These are phyloP conservation scores for Gandaritis pyraliata DNA, from an alignment of 2,888 invertebrate genomes.

Conservation along the genomic window DNA sequence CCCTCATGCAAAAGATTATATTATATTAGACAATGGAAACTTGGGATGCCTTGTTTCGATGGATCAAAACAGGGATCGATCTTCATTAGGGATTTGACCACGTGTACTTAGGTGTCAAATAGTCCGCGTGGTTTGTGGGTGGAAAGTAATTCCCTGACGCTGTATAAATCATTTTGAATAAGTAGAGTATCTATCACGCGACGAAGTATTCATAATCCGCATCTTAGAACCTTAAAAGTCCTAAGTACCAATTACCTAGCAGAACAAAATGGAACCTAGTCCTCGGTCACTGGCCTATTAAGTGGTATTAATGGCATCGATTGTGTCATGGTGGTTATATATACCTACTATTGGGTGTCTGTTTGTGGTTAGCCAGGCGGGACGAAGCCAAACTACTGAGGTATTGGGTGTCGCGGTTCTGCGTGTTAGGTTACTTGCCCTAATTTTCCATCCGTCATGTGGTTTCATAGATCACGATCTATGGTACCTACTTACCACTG, in stretches of 20 bases:
- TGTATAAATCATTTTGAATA: too few species aligned
- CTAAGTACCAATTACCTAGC: background rate
- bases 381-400: slow-evolving; percentile 66
- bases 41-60: too few species aligned
- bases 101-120: too few species aligned
- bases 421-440: slow-evolving; percentile 47
- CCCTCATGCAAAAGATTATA: too few species aligned
- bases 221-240: background rate
- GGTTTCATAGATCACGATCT: slow-evolving; percentile 26
- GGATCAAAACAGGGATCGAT: too few species aligned
- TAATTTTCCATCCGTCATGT: slow-evolving; percentile 25
- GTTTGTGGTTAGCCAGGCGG: slow-evolving; percentile 48
- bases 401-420: slow-evolving; percentile 63
- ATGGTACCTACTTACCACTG: background rate
- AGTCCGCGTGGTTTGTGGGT: too few species aligned
- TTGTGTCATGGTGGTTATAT: slow-evolving; percentile 17
- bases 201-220: background rate
- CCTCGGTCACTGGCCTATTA: slow-evolving; percentile 28
- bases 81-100: too few species aligned
- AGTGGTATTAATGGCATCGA: slow-evolving; percentile 34
- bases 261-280: slow-evolving; percentile 15
- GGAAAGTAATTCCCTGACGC: too few species aligned
- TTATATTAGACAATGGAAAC: too few species aligned
- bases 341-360: slow-evolving; percentile 36
- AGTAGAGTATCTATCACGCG: too few species aligned